Base-by-base conservation (phyloP, 2,797 vertebrate genomes). In the Vireo griseus region DNA sequence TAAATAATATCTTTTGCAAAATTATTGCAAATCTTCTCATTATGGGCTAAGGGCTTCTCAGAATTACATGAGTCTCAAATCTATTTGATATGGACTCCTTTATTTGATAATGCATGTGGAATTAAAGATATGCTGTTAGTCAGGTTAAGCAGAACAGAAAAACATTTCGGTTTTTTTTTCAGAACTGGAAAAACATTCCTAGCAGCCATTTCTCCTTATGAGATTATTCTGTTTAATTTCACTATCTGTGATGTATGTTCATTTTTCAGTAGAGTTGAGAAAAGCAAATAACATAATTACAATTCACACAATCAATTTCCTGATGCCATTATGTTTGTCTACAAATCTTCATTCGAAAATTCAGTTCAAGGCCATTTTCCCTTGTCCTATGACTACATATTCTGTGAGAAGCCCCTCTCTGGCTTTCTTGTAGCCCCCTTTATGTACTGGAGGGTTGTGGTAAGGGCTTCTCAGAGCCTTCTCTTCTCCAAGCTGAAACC, bases 171-270 rank as follows among this genome's bases (percentile, higher is more conserved):
- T 35, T 35, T 35, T 35, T 35, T 35, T 35, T 35, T 10, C 31
- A 90, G 42, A 67, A 35, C 35, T 35, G n/a, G 57, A n/a, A 86
- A 44, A 90, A 35, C 54, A 39, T 17, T 11, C 10, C 55, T 68
- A 54, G 59, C 69, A 66, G 75, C 48, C 74, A 55, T 93, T 95
- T 87, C 50, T 58, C 63, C 16, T 17, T 81, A 35, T 88, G 71
- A 92, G 62, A 71, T 33, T 22, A 31, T 94, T 96, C 78, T 75
- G 48, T 86, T 72, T 93, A 87, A 94, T 95, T 66, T 96, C 54
- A 90, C 28, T 90, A 63, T 86, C 79, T 96, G 58, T 74, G 79
- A 55, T 94, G 95, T 86, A 45, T 45, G 20, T 48, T 85, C 67
- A 15, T 40, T 90, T 77, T 89, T 94, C 63, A 78, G 13, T 75